Evolutionary conservation across 2,113 vertebrate genomes (phyloP).

Genomic region (Mungos mungo): DNA sequence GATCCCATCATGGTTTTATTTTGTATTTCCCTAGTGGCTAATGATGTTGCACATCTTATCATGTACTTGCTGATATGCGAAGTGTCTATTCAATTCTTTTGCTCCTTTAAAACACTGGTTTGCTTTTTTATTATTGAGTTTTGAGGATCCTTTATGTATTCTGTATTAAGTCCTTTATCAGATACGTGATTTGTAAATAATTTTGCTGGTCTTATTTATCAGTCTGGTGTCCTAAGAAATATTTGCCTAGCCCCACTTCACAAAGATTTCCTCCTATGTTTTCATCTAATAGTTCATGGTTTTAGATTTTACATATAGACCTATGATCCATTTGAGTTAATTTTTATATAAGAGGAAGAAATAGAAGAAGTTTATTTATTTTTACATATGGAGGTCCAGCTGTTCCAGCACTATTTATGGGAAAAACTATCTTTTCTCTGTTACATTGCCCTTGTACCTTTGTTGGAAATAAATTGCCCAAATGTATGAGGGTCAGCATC

Average conservation of each 20-base stretch:
- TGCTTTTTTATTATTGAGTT: not conserved
- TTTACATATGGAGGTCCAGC: not conserved
- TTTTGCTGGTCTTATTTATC: not conserved
- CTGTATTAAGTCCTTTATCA: not conserved
- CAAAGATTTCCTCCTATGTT: not conserved
- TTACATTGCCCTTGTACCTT: not conserved
- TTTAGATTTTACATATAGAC: too few species aligned
- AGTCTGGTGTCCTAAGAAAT: not conserved
- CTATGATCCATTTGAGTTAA: too few species aligned
- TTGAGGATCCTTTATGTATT: not conserved
- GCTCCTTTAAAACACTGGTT: not conserved
- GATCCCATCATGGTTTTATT: not conserved
- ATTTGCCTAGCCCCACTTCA: not conserved
- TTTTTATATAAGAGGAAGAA: too few species aligned
- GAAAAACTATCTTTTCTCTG: not conserved
- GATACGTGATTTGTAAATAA: not conserved
- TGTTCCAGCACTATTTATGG: not conserved
- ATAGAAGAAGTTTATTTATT: not conserved
- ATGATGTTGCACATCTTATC: not conserved
- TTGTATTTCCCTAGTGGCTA: not conserved
- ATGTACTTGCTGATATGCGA: not conserved
- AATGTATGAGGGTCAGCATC: not conserved
- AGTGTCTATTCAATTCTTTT: not conserved
- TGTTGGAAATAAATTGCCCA: not conserved
- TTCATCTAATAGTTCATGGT: not conserved